These are phyloP conservation scores for Phalangium opilio DNA, from an alignment of 2,888 invertebrate species.

Conservation along the genomic window DNA sequence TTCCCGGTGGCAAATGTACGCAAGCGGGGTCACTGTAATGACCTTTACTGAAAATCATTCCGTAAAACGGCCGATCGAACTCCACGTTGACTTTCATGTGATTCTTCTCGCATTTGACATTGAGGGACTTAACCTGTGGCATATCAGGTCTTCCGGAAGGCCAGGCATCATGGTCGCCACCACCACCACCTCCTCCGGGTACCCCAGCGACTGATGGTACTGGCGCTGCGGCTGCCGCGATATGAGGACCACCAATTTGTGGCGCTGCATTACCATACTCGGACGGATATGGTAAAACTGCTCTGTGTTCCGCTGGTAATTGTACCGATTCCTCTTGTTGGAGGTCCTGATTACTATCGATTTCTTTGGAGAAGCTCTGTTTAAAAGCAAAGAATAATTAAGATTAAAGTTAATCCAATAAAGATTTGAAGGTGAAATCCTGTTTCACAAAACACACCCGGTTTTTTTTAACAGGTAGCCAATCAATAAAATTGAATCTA, in stretches of 20 bases:
- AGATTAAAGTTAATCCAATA: no score
- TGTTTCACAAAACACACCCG: no score
- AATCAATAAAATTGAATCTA: no score
- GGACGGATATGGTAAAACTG: not conserved
- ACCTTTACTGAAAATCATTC: conserved; percentile 87
- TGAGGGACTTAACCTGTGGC: conserved; percentile 70
- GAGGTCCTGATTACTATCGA: conserved; percentile 22
- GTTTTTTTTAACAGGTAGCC: no score
- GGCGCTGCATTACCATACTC: not conserved
- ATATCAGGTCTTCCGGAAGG: conserved; percentile 68
- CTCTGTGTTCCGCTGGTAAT: conserved; percentile 21
- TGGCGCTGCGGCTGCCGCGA: conserved; percentile 4
- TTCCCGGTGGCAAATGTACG: conserved; percentile 77
- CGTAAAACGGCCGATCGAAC: conserved; percentile 86
- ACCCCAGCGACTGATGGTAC: conserved; percentile 4
- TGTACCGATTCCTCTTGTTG: conserved; percentile 21
- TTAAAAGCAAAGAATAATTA: no score
- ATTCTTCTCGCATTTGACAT: conserved; percentile 83
- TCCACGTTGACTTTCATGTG: conserved; percentile 89
- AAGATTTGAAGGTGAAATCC: no score
- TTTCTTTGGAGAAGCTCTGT: conserved; percentile 21
- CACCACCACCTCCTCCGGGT: conserved; percentile 8
- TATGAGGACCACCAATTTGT: conserved; percentile 1
- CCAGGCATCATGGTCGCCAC: conserved; percentile 39
- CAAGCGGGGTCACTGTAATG: conserved; percentile 54